These are phyloP conservation scores for Harpegnathos saltator DNA, from an alignment of 1,140 invertebrate species.

Conservation along the genomic window DNA sequence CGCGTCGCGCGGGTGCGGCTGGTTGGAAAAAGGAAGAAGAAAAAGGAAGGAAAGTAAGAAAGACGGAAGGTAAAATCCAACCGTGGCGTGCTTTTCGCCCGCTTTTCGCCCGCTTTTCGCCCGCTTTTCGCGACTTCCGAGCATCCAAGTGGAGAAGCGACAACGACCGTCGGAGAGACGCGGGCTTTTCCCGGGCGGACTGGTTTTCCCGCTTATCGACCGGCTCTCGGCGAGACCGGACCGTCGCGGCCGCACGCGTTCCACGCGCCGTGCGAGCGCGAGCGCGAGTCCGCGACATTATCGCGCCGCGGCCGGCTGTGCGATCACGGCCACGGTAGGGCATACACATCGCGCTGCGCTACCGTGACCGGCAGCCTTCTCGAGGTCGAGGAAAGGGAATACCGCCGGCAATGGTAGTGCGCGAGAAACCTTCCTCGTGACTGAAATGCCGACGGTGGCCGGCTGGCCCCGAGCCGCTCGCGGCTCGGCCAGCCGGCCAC, in stretches of 20 bases:
- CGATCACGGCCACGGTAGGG: conserved; percentile 11
- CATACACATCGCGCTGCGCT: background rate
- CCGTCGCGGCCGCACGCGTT: background rate
- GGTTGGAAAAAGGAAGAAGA: no score
- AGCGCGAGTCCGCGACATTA: conserved; percentile 34
- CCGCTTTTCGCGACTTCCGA: background rate
- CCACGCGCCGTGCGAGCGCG: no score
- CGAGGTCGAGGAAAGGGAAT: conserved; percentile 71
- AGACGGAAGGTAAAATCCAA: no score
- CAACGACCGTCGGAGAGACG: no score
- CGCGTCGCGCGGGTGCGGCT: no score
- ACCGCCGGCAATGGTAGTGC: conserved; percentile 40
- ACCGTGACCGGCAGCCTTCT: conserved; percentile 51
- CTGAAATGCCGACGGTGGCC: conserved; percentile 49
- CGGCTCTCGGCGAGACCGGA: conserved; percentile 10
- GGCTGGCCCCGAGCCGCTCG: background rate
- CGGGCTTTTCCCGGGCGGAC: background rate
- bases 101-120: no score
- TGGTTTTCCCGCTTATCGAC: conserved; percentile 29
- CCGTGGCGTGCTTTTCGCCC: no score
- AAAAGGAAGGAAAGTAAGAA: no score
- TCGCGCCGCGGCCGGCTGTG: background rate
- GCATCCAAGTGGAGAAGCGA: no score
- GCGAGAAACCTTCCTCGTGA: conserved; percentile 70
- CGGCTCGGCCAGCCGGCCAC: conserved; percentile 9